These are phyloP conservation scores for Caenorhabditis panamensis DNA, from an alignment of 2,888 invertebrate genomes.

Conservation along the genomic window DNA sequence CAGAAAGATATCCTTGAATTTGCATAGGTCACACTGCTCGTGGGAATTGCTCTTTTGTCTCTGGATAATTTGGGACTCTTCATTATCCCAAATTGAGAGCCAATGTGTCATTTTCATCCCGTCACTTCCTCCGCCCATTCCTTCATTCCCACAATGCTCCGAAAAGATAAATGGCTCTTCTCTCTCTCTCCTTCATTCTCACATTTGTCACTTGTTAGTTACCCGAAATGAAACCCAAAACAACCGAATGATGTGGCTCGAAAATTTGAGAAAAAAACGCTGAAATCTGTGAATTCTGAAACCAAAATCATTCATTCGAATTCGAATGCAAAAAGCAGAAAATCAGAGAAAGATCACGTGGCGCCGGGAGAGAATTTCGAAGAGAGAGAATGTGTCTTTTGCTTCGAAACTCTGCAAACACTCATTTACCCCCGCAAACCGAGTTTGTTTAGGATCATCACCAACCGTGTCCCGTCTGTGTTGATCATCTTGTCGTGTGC, in stretches of 20 bases:
- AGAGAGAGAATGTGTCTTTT: slow-evolving; percentile 7
- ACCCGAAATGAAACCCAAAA: too few species aligned
- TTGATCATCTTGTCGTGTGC: slow-evolving; percentile 19
- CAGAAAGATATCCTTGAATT: too few species aligned
- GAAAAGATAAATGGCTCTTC: background rate
- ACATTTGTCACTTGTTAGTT: background rate
- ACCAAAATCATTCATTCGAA: background rate
- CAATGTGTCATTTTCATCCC: background rate
- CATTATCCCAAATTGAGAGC: too few species aligned
- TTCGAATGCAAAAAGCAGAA: background rate
- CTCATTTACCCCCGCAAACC: slow-evolving; percentile 4
- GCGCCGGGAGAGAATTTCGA: background rate
- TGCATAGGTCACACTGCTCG: too few species aligned
- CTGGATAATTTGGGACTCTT: background rate
- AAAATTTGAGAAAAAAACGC: background rate
- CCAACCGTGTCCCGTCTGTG: too few species aligned
- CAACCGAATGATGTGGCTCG: background rate
- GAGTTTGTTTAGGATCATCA: slow-evolving; percentile 49
- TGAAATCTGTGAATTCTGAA: background rate
- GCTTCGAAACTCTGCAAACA: slow-evolving; percentile 6
- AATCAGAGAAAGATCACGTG: background rate
- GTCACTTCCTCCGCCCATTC: background rate
- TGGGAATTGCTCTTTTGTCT: slow-evolving; percentile 3
- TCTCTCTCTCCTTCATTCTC: background rate
- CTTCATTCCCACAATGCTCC: background rate